These are phyloP conservation scores for Falcaria lacertinaria DNA, from an alignment of 2,888 invertebrate genomes.

Conservation along the genomic window DNA sequence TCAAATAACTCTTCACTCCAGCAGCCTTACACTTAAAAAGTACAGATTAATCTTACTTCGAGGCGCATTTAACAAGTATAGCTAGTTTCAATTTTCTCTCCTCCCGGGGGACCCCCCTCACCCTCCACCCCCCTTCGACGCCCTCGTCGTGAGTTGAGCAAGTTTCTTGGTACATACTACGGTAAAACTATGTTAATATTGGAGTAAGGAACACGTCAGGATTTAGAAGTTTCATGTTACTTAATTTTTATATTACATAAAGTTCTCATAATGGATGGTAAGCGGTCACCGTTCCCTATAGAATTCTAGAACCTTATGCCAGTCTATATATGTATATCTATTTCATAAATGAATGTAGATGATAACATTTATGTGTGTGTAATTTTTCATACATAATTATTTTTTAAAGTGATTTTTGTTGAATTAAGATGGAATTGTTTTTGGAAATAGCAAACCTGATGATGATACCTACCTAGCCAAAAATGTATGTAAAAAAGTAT, in stretches of 20 bases:
- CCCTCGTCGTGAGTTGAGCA: background rate
- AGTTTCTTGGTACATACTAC: background rate
- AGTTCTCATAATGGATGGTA: too few relatives aligned
- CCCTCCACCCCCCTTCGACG: background rate
- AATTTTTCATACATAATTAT: too few relatives aligned
- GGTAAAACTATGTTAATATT: slow-evolving; percentile 3
- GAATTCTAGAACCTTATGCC: too few relatives aligned
- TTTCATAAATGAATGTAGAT: too few relatives aligned
- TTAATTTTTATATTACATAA: background rate
- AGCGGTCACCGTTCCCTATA: too few relatives aligned
- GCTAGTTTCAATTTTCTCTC: slow-evolving; percentile 17
- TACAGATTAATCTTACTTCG: background rate
- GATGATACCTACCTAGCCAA: too few relatives aligned
- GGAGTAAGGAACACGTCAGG: background rate
- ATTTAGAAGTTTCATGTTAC: background rate
- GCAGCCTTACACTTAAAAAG: background rate
- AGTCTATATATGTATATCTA: too few relatives aligned
- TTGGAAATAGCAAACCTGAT: too few relatives aligned
- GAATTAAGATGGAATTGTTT: too few relatives aligned
- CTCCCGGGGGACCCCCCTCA: slow-evolving; percentile 6
- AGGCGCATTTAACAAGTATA: slow-evolving; percentile 14
- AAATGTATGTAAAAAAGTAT: too few relatives aligned
- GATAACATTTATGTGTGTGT: too few relatives aligned
- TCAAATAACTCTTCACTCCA: background rate
- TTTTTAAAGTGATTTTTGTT: too few relatives aligned